A percentile compares a stretch with the other conserved stretches of the same genome.
phyloP scores from a whole-genome alignment of 2,797 vertebrate genomes.

The Arctocebus calabarensis region DNA sequence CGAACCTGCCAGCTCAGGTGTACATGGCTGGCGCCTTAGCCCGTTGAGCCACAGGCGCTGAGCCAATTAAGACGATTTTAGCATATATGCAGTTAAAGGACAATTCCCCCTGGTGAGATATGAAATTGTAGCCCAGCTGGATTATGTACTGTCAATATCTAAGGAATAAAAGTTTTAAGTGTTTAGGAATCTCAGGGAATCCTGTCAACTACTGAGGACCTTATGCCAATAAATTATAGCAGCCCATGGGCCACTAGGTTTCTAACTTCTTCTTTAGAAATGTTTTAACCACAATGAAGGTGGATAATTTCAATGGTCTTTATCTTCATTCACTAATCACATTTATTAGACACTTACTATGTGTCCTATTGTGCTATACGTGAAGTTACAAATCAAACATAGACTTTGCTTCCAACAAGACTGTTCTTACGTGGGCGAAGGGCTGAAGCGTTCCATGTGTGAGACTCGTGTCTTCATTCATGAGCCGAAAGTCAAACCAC shows the following conservation, averaged over 20 bases:
- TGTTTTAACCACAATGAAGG: slow-evolving; percentile 9
- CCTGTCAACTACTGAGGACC: not conserved
- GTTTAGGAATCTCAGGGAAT: not conserved
- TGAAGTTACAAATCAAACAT: not conserved
- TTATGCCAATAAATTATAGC: not conserved
- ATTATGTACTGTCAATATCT: not conserved
- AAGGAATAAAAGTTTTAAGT: not conserved
- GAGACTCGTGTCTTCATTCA: not conserved
- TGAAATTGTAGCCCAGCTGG: not conserved
- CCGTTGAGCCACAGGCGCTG: too few species aligned
- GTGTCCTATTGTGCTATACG: not conserved
- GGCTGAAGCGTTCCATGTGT: not conserved
- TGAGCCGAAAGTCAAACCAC: not conserved
- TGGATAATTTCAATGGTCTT: slow-evolving; percentile 38
- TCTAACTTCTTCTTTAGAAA: slow-evolving; percentile 46
- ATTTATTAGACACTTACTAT: not conserved
- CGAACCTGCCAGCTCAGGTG: too few species aligned
- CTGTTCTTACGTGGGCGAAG: not conserved
- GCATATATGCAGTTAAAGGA: not conserved
- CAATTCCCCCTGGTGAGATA: not conserved
- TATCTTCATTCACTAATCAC: slow-evolving; percentile 47
- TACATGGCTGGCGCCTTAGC: too few species aligned
- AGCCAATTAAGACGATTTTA: not conserved
- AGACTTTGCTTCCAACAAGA: not conserved
- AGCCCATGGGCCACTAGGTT: not conserved